A percentile compares a stretch with the other conserved stretches of the same genome.
Conservation (phyloP, 2,797 vertebrate species). For the Anguilla megastoma region DNA sequence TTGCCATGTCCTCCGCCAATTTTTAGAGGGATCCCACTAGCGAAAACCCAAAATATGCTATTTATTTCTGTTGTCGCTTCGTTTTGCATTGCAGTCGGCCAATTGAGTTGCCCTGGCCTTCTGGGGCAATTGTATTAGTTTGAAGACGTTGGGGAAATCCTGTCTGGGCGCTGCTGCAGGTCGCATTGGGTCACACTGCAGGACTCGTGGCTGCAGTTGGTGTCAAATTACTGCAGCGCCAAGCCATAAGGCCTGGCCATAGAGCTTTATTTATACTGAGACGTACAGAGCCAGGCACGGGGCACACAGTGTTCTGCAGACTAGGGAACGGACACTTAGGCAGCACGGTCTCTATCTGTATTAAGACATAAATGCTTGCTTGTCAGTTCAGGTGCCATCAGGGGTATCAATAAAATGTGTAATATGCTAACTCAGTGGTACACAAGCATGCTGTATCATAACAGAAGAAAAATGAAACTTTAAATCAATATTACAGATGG, state of each 20-base stretch:
- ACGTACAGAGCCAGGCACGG: not conserved
- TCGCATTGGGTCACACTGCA: not conserved
- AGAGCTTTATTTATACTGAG: not conserved
- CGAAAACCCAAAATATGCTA: no score
- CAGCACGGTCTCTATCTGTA: not conserved
- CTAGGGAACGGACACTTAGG: not conserved
- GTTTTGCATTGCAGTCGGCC: no score
- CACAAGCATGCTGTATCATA: not conserved
- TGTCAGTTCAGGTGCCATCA: not conserved
- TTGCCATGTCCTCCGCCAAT: no score
- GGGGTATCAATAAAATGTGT: not conserved
- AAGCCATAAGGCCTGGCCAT: not conserved
- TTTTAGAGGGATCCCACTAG: no score
- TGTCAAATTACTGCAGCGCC: not conserved
- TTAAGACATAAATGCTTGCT: not conserved
- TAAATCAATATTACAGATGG: slow-evolving; percentile 23
- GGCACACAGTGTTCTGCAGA: not conserved
- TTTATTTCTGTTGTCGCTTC: no score
- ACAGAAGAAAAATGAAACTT: not conserved
- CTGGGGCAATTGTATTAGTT: not conserved
- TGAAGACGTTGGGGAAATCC: not conserved
- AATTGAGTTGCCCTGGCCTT: not conserved
- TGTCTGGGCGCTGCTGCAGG: not conserved
- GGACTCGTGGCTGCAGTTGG: not conserved
- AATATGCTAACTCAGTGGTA: not conserved